Percentiles rank a stretch among this genome's conserved stretches.
Conservation (phyloP, 2,113 vertebrate species). For the Cyphomyrus plagiostoma region DNA sequence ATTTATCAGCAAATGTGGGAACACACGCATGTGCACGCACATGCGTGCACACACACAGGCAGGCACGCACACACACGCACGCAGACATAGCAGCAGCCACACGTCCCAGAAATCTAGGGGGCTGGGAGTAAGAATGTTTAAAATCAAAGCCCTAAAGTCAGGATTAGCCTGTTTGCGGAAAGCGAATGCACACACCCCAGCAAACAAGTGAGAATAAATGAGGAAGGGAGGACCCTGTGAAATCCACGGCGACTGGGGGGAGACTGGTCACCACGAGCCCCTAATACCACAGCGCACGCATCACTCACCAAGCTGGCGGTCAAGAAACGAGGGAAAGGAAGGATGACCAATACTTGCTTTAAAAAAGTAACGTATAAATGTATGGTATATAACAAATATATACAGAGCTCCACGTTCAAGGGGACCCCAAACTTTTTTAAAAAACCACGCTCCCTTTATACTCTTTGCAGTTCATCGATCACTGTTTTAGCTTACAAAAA, state of each 20-base stretch:
- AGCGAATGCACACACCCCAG: neutral
- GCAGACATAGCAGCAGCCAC: neutral
- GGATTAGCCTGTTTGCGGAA: neutral
- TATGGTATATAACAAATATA: slow-evolving; percentile 18
- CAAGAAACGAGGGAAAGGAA: neutral
- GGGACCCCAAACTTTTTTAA: neutral
- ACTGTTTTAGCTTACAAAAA: slow-evolving; percentile 17
- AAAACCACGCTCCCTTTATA: neutral
- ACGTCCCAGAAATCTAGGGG: neutral
- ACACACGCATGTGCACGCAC: neutral
- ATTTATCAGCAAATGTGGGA: neutral
- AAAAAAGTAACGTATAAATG: slow-evolving; percentile 16
- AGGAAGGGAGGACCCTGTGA: neutral
- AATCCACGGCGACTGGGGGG: neutral
- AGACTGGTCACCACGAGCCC: neutral
- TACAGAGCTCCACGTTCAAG: slow-evolving; percentile 1
- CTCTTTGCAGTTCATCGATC: neutral
- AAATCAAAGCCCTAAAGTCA: neutral
- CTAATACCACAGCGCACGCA: neutral
- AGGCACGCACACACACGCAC: neutral
- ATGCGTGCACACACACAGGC: neutral
- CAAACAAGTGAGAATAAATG: neutral
- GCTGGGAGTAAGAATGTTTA: neutral
- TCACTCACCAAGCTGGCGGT: neutral
- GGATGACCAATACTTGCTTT: neutral